Evolutionary conservation across 2,888 invertebrate species (phyloP), one percentile per base, ranked within the genome.

Genomic region (Muschampia plurimacula): DNA sequence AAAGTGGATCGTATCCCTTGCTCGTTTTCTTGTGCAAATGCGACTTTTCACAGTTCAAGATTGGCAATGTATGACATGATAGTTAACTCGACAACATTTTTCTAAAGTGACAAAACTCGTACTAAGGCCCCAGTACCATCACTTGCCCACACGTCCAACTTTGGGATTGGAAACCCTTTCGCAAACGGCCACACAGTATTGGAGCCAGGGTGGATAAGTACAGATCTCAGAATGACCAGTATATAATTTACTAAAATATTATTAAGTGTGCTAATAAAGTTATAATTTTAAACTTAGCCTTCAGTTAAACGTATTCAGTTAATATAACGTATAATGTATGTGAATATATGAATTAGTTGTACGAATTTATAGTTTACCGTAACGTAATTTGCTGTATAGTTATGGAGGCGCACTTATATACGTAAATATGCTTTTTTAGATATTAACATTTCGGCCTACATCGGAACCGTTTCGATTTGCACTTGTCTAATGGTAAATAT

Each of bases 161-260:
- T 46, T 46, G 44, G 46, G 46, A 28, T 36, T 60, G 36, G 57
- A 0, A 2, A 3, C 60, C 8, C n/a, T 7, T 12, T 39, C 39
- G 62, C 62, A 12, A 32, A 32, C 32, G 59, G 28, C 59, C 32
- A 32, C 59, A 7, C 32, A 59, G 59, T 59, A 59, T 44, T 44
- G 22, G 28, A 46, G 15, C 44, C 64, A 52, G n/a, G 32, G 36
- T 52, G 89, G 86, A 87, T 85, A 85, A 85, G 86, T 82, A 85
- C 88, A 90, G 93, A 93, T 93, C 93, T 93, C 93, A 92, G 88
- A 90, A 89, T 82, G 93, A 93, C 93, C 93, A 92, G 93, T 93
- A 92, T 92, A 89, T 82, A 78, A 78, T 78, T 76, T 77, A 75
- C 80, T 85, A 87, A 84, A 81, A 84, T 84, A 85, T 85, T 84